Base-by-base conservation (phyloP, 1,140 invertebrate genomes). In the Sminthurides bifidus region DNA sequence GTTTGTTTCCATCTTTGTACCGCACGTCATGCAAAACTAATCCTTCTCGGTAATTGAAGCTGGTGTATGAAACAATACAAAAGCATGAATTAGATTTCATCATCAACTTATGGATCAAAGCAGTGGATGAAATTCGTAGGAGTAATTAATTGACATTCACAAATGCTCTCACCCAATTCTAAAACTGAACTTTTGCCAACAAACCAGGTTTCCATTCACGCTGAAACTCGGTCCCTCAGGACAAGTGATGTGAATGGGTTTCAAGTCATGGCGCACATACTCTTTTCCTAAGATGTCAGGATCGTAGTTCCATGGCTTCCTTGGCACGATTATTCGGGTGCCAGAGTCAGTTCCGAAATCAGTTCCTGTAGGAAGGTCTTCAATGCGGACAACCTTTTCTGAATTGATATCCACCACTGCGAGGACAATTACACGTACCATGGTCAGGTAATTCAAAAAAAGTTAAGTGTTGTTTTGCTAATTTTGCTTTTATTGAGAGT, bases 11-110 rank as follows among this genome's bases (percentile, higher is more conserved):
- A 53, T 65, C 63, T 35, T 59, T 37, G 29, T 65, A 65, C 15
- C 27, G 26, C 0, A 65, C 57, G 38, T 65, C 49, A 30, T 65
- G 59, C 27, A 65, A 49, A 56, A 65, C 63, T 0, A 65, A 24
- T 5, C 63, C 63, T 40, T 65, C 63, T 4, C 63, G 63, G 37
- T 65, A 61, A 46, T 65, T 65, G 51, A 65, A 65, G 38, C 63
- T 65, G 15, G 3, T 8, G 26, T 19, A 15, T 21, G 29, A 26
- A 17, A 29, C 8, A 6, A 23, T 23, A 2, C 21, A 26, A 4
- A 26, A 12, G 15, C 21, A 24, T 52, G 19, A 14, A 40, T n/a
- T n/a, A n/a, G n/a, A 10, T 17, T 23, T 19, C n/a, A 44, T n/a
- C 8, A 44, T 10, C 8, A 6, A 23, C 41, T 23, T 6, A 10